A percentile compares a stretch with the other conserved stretches of the same genome.
Conservation (phyloP, 2,888 invertebrate genomes). For the Bimastos eiseni region DNA sequence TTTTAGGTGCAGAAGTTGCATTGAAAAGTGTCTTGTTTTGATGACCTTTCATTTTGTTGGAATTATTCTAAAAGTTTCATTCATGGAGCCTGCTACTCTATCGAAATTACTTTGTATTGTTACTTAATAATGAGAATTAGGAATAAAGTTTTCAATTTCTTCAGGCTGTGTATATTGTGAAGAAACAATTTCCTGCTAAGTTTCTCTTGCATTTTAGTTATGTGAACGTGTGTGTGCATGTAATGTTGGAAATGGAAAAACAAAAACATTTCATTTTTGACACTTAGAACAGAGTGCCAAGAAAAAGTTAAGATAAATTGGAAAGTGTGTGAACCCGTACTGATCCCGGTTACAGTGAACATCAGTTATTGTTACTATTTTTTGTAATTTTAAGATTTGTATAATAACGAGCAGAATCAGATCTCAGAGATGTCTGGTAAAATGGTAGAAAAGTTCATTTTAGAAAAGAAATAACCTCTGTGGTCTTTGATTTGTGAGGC, state of each 20-base stretch:
- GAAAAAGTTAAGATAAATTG: not conserved
- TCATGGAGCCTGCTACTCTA: not conserved
- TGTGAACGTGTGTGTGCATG: too few relatives aligned
- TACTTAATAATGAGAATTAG: not conserved
- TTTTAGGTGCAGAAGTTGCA: not conserved
- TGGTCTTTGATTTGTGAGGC: not conserved
- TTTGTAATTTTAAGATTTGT: not conserved
- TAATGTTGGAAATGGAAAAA: too few relatives aligned
- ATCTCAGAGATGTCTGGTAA: not conserved
- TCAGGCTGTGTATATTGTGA: not conserved
- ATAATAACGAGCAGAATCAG: not conserved
- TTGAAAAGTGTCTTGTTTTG: not conserved
- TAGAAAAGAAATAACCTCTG: not conserved
- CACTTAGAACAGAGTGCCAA: not conserved
- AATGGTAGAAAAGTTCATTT: not conserved
- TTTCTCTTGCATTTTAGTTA: too few relatives aligned
- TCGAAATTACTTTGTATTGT: not conserved
- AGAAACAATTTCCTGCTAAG: not conserved
- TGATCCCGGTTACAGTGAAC: not conserved
- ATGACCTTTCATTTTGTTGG: not conserved
- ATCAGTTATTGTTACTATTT: not conserved
- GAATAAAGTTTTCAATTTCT: not conserved
- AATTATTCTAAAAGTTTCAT: not conserved
- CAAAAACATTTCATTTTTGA: too few relatives aligned
- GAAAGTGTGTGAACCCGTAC: not conserved